A percentile compares a stretch with the other conserved stretches of the same genome.
phyloP scores from a whole-genome alignment of 2,888 invertebrate genomes.

The Xestoiulus laeticollis region DNA sequence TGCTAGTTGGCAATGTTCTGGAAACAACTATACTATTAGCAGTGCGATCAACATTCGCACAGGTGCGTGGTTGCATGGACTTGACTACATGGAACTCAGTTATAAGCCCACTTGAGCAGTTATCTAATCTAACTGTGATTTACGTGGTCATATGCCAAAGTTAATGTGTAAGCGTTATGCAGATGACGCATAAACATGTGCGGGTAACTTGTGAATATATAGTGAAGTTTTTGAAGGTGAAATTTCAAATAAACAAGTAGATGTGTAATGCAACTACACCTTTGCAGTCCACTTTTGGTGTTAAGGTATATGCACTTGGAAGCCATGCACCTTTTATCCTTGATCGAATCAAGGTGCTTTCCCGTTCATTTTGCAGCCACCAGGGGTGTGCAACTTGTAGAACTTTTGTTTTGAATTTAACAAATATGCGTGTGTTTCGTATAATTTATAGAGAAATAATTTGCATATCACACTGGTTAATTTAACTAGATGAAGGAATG shows the following conservation, averaged over 20 bases:
- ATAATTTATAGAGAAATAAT: background rate
- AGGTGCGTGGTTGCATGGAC: background rate
- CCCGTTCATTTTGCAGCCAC: background rate
- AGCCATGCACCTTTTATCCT: slow-evolving; percentile 29
- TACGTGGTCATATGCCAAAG: background rate
- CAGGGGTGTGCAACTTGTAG: background rate
- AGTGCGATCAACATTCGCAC: background rate
- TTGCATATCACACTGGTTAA: background rate
- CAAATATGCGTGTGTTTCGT: background rate
- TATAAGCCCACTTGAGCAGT: background rate
- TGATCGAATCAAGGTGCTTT: background rate
- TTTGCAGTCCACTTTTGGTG: background rate
- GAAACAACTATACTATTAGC: slow-evolving; percentile 22
- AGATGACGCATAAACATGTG: slow-evolving; percentile 29
- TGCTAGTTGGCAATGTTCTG: background rate
- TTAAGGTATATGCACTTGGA: background rate
- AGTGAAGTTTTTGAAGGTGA: slow-evolving; percentile 3
- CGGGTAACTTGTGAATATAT: background rate
- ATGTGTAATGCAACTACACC: slow-evolving; percentile 14
- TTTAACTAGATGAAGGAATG: background rate
- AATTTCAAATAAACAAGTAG: slow-evolving; percentile 35
- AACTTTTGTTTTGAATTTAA: background rate
- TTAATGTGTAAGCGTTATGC: background rate
- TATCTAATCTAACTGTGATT: slow-evolving; percentile 8
- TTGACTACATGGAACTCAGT: background rate